A percentile compares a stretch with the other conserved stretches of the same genome.
Conservation (phyloP, 2,888 invertebrate genomes). For the Unio pictorum region DNA sequence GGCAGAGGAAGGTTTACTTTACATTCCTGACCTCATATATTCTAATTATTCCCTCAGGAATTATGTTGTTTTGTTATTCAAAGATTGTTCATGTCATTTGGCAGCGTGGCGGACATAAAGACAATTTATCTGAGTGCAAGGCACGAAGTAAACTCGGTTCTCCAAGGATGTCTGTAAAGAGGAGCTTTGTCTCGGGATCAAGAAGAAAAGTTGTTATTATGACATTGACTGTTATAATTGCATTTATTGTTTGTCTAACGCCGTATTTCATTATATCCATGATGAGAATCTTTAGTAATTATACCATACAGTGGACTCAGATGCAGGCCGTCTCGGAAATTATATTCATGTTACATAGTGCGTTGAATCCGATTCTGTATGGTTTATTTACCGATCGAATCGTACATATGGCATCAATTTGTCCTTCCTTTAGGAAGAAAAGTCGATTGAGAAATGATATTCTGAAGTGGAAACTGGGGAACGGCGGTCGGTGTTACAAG, state of each 20-base stretch:
- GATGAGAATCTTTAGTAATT: slow-evolving; percentile 69
- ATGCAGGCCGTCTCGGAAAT: slow-evolving; percentile 60
- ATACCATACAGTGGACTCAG: slow-evolving; percentile 49
- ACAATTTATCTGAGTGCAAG: slow-evolving; percentile 4
- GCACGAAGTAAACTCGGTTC: slow-evolving; percentile 15
- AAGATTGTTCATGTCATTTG: slow-evolving; percentile 71
- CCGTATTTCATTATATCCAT: slow-evolving; percentile 72
- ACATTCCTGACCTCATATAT: slow-evolving; percentile 71
- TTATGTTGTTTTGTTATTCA: slow-evolving; percentile 72
- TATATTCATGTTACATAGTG: slow-evolving; percentile 68
- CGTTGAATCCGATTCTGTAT: slow-evolving; percentile 72
- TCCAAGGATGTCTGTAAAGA: slow-evolving; percentile 56
- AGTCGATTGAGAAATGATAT: slow-evolving; percentile 2
- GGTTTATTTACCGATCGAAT: slow-evolving; percentile 66
- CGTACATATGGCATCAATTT: slow-evolving; percentile 23
- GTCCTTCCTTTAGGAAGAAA: slow-evolving; percentile 7
- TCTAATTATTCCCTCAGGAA: slow-evolving; percentile 69
- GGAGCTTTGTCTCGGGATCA: slow-evolving; percentile 61
- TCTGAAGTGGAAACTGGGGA: background rate
- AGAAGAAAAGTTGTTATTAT: slow-evolving; percentile 72
- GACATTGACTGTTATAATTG: slow-evolving; percentile 72
- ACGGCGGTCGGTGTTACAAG: background rate
- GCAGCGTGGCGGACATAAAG: slow-evolving; percentile 44
- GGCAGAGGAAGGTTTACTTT: slow-evolving; percentile 73
- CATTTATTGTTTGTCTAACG: slow-evolving; percentile 72